Base-by-base conservation (phyloP, 1,140 invertebrate species). In the Pachypsylla venusta region DNA sequence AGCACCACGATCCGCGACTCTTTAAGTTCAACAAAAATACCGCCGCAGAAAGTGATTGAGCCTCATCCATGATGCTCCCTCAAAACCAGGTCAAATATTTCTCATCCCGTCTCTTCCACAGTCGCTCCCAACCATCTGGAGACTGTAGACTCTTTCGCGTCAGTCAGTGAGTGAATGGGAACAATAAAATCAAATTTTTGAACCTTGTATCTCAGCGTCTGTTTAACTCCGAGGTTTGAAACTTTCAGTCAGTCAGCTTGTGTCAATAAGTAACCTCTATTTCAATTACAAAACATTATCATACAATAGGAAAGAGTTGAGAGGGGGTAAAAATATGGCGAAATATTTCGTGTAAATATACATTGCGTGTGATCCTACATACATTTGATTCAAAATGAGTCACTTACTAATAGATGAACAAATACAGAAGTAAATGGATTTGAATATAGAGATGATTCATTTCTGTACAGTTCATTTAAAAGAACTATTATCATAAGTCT, bases 341-440 rank as follows among this genome's bases (percentile, higher is more conserved):
- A n/a, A n/a, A n/a, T n/a, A n/a, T n/a, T n/a, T n/a, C n/a, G n/a
- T n/a, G n/a, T n/a, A n/a, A n/a, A n/a, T n/a, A n/a, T n/a, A n/a
- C n/a, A n/a, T n/a, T 35, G 30, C 7, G 30, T 35, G 10, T 35
- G 30, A 35, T 35, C 10, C 30, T 48, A 48, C 42, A 48, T n/a
- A 48, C 4, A 7, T 19, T 28, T 30, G 10, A 54, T 39, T 24
- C 16, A 19, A 60, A 60, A 16, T 10, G 71, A 22, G 64, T 58
- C 60, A 66, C 70, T 72, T 73, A 83, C 81, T 71, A 84, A 63
- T 19, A 83, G 67, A 66, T 79, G 75, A 24, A 81, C 73, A 70
- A 85, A 83, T 14, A 82, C 78, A 61, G 80, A 75, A 3, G 79
- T 81, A 71, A 88, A 89, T 19, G 87, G 85, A 63, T 83, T 87